A percentile compares a stretch with the other conserved stretches of the same genome.
These are phyloP conservation scores for Eulemur rubriventer DNA, from an alignment of 2,797 vertebrate genomes.

Conservation along the genomic window DNA sequence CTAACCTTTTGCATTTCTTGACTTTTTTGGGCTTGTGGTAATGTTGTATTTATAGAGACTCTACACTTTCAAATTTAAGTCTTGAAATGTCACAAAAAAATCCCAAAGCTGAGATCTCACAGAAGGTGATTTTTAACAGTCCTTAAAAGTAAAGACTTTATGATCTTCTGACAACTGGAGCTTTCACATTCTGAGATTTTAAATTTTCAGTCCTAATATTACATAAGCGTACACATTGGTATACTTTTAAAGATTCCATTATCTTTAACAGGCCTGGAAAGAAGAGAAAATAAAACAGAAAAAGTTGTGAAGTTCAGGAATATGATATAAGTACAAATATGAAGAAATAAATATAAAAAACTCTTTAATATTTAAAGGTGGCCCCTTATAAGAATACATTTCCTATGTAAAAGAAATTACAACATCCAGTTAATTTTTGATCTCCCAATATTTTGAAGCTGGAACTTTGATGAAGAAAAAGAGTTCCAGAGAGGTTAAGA, in stretches of 20 bases:
- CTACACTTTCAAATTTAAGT: conserved; percentile 82
- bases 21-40: conserved; percentile 82
- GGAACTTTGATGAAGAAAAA: not conserved
- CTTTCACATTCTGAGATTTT: conserved; percentile 71
- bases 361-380: conserved; percentile 15
- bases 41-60: conserved; percentile 81
- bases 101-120: conserved; percentile 81
- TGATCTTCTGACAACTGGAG: conserved; percentile 81
- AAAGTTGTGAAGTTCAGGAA: conserved; percentile 53
- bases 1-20: conserved; percentile 83
- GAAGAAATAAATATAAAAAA: conserved; percentile 48
- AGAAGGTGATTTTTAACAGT: conserved; percentile 83
- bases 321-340: conserved; percentile 54
- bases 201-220: conserved; percentile 78
- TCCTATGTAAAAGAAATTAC: conserved; percentile 5
- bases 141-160: conserved; percentile 81
- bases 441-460: conserved; percentile 5
- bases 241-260: conserved; percentile 24
- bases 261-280: conserved; percentile 37
- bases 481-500: not conserved
- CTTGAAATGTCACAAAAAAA: conserved; percentile 83
- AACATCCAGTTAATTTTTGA: conserved; percentile 7
- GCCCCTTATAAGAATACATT: not conserved
- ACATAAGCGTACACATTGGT: conserved; percentile 55
- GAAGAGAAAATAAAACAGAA: conserved; percentile 48